Conservation (phyloP, 1,140 invertebrate species). For the Lucilia sericata region DNA sequence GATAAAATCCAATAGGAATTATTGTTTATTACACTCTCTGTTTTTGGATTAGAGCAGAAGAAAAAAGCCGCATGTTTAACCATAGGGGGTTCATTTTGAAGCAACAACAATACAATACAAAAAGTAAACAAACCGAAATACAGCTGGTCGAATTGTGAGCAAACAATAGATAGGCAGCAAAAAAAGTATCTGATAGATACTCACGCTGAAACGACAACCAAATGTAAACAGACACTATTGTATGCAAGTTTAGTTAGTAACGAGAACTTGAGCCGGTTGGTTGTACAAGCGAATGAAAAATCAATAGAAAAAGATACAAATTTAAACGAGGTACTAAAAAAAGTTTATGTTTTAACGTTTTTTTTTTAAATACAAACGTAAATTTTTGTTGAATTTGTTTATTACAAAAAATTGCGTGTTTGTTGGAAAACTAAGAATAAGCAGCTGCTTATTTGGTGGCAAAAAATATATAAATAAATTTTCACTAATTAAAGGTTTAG, state of each 20-base stretch:
- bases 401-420: not conserved
- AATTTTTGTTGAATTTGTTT: not conserved
- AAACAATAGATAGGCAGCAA: not conserved
- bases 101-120: not conserved
- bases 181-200: slow-evolving; percentile 43
- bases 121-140: slow-evolving; percentile 35
- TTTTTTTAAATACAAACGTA: not conserved
- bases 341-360: not conserved
- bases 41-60: too few relatives aligned
- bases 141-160: slow-evolving; percentile 11
- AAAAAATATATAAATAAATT: not conserved
- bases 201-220: not conserved
- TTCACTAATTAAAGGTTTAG: not conserved
- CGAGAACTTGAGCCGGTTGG: slow-evolving; percentile 41
- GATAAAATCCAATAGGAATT: too few relatives aligned
- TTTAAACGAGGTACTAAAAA: slow-evolving; percentile 13
- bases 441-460: not conserved
- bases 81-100: slow-evolving; percentile 3
- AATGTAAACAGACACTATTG: not conserved
- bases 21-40: too few relatives aligned
- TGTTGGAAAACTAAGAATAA: not conserved
- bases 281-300: not conserved
- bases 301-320: not conserved
- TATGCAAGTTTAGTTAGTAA: slow-evolving; percentile 36
- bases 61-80: slow-evolving; percentile 31